phyloP scores from a whole-genome alignment of 2,113 vertebrate genomes.

The Caloenas nicobarica region DNA sequence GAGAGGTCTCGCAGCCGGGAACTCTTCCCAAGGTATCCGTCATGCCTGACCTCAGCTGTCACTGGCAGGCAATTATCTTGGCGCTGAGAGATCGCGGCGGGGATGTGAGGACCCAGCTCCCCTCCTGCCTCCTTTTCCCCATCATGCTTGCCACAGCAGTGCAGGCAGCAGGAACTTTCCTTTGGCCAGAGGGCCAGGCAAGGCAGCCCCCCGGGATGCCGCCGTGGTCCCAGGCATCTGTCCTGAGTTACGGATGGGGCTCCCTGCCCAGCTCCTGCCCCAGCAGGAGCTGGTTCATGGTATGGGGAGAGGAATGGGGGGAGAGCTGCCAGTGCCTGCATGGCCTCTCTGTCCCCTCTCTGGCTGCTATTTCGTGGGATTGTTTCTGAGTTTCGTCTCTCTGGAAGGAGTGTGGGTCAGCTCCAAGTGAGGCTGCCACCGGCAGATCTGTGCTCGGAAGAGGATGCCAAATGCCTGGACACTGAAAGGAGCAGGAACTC shows the following conservation, averaged over 20 bases:
- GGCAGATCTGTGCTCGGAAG: rapidly evolving
- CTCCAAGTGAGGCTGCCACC: background rate
- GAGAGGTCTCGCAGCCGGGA: background rate
- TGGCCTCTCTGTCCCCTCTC: background rate
- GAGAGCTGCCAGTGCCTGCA: background rate
- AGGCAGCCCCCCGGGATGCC: background rate
- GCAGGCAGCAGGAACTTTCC: background rate
- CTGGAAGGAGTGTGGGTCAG: background rate
- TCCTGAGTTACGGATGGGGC: background rate
- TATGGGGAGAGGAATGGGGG: background rate
- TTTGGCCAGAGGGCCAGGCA: rapidly evolving
- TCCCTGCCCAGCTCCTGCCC: background rate
- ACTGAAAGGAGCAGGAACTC: background rate
- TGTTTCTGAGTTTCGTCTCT: background rate
- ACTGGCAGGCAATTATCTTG: conserved; percentile 47
- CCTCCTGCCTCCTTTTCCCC: background rate
- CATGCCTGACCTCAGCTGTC: conserved; percentile 67
- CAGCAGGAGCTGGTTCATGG: background rate
- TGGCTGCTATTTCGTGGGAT: background rate
- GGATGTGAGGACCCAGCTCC: background rate
- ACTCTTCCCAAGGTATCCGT: conserved; percentile 33
- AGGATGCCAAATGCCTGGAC: background rate
- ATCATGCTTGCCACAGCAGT: rapidly evolving
- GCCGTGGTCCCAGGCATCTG: background rate
- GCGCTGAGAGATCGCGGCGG: background rate